Evolutionary conservation across 2,797 vertebrate genomes (phyloP).

Genomic region (Danio tinwini): DNA sequence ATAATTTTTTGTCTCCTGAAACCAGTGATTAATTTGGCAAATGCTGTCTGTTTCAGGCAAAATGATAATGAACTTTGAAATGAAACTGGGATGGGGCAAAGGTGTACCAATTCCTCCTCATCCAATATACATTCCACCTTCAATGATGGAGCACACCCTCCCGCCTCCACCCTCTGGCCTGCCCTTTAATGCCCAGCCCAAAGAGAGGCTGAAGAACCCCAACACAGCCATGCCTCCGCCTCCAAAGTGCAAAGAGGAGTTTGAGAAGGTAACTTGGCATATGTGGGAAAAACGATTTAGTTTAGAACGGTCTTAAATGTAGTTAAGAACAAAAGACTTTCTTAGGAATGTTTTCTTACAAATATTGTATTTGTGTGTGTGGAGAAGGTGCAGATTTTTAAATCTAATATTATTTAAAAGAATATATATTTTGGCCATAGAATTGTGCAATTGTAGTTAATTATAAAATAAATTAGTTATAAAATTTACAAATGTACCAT

Average conservation of each 20-base stretch:
- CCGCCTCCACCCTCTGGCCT: conserved; percentile 97
- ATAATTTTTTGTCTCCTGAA: not conserved
- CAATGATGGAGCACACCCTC: conserved; percentile 99
- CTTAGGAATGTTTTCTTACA: conserved; percentile 6
- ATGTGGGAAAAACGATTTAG: conserved; percentile 49
- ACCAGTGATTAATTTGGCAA: not conserved
- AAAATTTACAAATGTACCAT: conserved; percentile 35
- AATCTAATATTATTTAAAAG: not conserved
- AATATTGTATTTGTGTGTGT: not conserved
- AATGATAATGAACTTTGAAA: conserved; percentile 99
- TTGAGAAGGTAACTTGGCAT: conserved; percentile 96
- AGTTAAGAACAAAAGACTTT: not conserved
- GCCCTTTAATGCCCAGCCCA: conserved; percentile 97
- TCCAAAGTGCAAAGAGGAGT: conserved; percentile 99
- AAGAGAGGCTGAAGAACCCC: conserved; percentile 97
- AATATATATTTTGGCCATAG: not conserved
- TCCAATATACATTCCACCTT: conserved; percentile 99
- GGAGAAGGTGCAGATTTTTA: conserved; percentile 9
- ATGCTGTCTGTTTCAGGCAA: conserved; percentile 81
- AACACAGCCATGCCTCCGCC: conserved; percentile 92
- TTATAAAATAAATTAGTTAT: not conserved
- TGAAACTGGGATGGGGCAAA: conserved; percentile 99
- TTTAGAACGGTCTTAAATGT: conserved; percentile 40
- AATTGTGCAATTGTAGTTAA: not conserved
- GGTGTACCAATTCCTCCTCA: conserved; percentile 98